Evolutionary conservation across 2,888 invertebrate species (phyloP).

Genomic region (Phalera bucephala): DNA sequence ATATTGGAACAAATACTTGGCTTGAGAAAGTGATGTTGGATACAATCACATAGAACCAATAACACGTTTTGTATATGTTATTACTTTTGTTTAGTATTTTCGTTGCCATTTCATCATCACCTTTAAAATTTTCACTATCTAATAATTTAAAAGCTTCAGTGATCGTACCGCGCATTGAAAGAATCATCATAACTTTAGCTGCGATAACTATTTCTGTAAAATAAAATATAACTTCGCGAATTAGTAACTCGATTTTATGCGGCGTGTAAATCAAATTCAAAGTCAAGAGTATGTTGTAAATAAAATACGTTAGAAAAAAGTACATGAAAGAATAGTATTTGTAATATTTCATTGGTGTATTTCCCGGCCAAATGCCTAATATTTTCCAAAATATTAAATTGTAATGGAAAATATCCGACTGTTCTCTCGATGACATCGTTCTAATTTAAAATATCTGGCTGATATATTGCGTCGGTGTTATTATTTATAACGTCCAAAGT

Average conservation of each 20-base stretch:
- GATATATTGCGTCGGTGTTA: conserved; percentile 7
- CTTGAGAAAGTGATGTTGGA: conserved; percentile 43
- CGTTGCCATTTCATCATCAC: conserved; percentile 38
- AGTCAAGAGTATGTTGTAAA: conserved; percentile 53
- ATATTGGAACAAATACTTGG: conserved; percentile 44
- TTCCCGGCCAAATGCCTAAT: conserved; percentile 59
- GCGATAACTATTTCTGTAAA: conserved; percentile 52
- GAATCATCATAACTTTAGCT: conserved; percentile 54
- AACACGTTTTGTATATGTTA: conserved; percentile 38
- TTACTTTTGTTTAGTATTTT: conserved; percentile 38
- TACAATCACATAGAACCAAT: conserved; percentile 34
- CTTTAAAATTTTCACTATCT: conserved; percentile 50
- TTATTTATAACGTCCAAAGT: conserved; percentile 24
- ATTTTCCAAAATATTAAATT: conserved; percentile 49
- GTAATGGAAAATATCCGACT: conserved; percentile 47
- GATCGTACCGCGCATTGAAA: conserved; percentile 49
- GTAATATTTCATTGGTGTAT: conserved; percentile 39
- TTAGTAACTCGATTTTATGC: conserved; percentile 49
- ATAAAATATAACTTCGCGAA: conserved; percentile 60
- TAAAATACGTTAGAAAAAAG: conserved; percentile 39
- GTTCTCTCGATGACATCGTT: conserved; percentile 25
- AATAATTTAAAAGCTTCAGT: conserved; percentile 48
- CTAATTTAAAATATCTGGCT: background rate
- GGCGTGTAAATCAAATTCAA: conserved; percentile 58
- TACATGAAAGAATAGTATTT: conserved; percentile 51